These are phyloP conservation scores for Dione juno DNA, from an alignment of 2,888 invertebrate species.

Conservation along the genomic window DNA sequence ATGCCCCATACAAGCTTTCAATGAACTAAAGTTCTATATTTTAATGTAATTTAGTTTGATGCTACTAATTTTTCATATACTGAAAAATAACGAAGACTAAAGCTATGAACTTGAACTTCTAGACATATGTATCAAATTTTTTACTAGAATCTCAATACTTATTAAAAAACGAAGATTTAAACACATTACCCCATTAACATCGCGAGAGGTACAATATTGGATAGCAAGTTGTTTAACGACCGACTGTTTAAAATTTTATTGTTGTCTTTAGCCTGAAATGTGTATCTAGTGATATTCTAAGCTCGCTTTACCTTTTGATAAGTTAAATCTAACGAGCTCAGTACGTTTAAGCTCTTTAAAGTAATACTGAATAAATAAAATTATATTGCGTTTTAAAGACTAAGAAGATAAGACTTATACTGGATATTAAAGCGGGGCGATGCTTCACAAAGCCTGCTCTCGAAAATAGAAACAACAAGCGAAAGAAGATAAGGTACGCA, in stretches of 20 bases:
- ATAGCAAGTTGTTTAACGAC: not conserved
- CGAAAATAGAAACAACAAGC: slow-evolving; percentile 39
- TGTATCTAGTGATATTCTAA: not conserved
- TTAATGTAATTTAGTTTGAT: not conserved
- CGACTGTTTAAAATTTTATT: slow-evolving; percentile 12
- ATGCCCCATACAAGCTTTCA: not conserved
- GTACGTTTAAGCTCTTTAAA: slow-evolving; percentile 44
- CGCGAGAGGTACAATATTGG: not conserved
- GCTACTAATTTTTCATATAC: too few relatives aligned
- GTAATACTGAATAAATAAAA: slow-evolving; percentile 24
- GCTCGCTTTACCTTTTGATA: not conserved
- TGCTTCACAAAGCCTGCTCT: slow-evolving; percentile 40
- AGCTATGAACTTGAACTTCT: too few relatives aligned
- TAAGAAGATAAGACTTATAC: slow-evolving; percentile 37
- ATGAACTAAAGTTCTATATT: slow-evolving; percentile 5
- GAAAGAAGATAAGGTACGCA: slow-evolving; percentile 46
- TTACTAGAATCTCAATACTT: too few relatives aligned
- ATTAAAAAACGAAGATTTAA: too few relatives aligned
- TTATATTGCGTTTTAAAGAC: slow-evolving; percentile 28
- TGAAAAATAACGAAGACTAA: too few relatives aligned
- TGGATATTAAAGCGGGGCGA: slow-evolving; percentile 28
- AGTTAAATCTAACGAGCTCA: slow-evolving; percentile 12
- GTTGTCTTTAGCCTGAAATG: not conserved
- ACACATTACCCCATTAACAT: not conserved
- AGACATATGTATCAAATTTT: too few relatives aligned